Conservation (phyloP, 2,797 vertebrate genomes). For the Meda fulgida region DNA sequence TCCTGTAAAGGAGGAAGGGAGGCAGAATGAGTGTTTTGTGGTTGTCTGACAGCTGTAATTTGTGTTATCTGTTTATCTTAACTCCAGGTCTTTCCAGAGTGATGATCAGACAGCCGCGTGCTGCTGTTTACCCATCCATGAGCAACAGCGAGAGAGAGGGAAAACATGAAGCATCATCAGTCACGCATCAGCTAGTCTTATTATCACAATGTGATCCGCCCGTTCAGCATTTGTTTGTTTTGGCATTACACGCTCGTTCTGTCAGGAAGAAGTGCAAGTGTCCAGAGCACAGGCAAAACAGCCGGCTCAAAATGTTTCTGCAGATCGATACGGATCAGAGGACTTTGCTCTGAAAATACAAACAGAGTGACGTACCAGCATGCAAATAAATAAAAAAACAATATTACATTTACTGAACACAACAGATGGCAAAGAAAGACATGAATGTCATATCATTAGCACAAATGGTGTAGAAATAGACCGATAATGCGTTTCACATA, state of each 20-base stretch:
- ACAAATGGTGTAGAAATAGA: not conserved
- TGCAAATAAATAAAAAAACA: not conserved
- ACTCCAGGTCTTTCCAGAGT: slow-evolving; percentile 22
- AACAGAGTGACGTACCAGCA: not conserved
- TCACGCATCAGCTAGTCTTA: slow-evolving; percentile 38
- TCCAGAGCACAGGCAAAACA: not conserved
- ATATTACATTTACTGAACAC: not conserved
- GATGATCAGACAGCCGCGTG: slow-evolving; percentile 12
- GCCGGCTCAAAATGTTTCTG: not conserved
- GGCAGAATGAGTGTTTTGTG: slow-evolving; percentile 6
- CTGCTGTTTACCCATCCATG: slow-evolving; percentile 31
- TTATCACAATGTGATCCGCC: slow-evolving; percentile 43
- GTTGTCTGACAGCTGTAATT: not conserved
- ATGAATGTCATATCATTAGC: not conserved
- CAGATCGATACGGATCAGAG: slow-evolving; percentile 2
- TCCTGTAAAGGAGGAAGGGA: not conserved
- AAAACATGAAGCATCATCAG: slow-evolving; percentile 32
- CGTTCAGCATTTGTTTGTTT: slow-evolving; percentile 40
- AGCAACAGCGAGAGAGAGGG: slow-evolving; percentile 9
- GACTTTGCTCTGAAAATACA: not conserved
- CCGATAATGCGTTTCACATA: not conserved
- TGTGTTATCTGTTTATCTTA: not conserved
- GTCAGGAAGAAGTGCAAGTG: slow-evolving; percentile 9
- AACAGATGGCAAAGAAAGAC: not conserved
- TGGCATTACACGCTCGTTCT: slow-evolving; percentile 28